phyloP scores from a whole-genome alignment of 2,113 vertebrate species.

The Corydoras maculifer region DNA sequence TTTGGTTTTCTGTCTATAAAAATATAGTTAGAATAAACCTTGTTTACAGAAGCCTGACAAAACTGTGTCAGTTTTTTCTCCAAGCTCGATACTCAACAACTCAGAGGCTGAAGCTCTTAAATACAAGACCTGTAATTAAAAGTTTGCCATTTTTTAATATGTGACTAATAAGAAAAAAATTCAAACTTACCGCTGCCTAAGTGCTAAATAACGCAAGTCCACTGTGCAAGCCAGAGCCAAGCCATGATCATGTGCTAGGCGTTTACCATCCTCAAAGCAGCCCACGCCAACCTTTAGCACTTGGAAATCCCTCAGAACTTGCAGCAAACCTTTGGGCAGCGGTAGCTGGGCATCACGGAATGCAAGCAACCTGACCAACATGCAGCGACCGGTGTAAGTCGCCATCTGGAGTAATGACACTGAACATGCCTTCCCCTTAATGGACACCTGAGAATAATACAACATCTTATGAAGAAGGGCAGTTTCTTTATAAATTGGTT shows the following conservation, averaged over 20 bases:
- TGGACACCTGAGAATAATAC: slow-evolving; percentile 70
- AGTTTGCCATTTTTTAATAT: too few relatives aligned
- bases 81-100: too few relatives aligned
- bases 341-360: slow-evolving; percentile 59
- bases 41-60: too few relatives aligned
- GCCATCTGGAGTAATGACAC: slow-evolving; percentile 89
- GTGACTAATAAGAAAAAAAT: too few relatives aligned
- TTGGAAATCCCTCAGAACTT: slow-evolving; percentile 71
- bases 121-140: too few relatives aligned
- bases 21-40: too few relatives aligned
- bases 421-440: slow-evolving; percentile 69
- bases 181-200: slow-evolving; percentile 69
- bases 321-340: slow-evolving; percentile 71
- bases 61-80: too few relatives aligned
- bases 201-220: slow-evolving; percentile 83
- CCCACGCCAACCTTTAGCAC: slow-evolving; percentile 91
- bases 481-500: background rate
- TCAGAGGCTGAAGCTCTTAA: too few relatives aligned
- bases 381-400: slow-evolving; percentile 76
- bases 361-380: slow-evolving; percentile 76
- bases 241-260: slow-evolving; percentile 77
- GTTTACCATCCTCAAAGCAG: slow-evolving; percentile 86
- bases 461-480: background rate
- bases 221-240: slow-evolving; percentile 74
- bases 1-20: too few relatives aligned